phyloP scores from a whole-genome alignment of 2,113 vertebrate genomes.

The Pimephales promelas region DNA sequence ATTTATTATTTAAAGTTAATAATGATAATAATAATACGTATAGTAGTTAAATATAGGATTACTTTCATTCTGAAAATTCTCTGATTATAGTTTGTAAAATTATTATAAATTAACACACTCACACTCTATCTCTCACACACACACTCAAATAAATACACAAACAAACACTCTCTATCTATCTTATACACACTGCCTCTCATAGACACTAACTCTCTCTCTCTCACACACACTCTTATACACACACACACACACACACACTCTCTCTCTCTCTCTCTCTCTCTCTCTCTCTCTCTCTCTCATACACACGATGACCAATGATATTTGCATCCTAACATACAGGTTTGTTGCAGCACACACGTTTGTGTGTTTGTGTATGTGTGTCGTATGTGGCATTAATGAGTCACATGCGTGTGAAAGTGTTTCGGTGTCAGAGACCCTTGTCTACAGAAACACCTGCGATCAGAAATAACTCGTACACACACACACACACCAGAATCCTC shows the following conservation, averaged over 20 bases:
- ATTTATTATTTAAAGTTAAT: not conserved
- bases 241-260: not conserved
- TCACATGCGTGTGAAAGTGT: not conserved
- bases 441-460: too few relatives aligned
- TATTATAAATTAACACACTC: not conserved
- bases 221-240: not conserved
- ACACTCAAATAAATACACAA: too few relatives aligned
- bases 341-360: too few relatives aligned
- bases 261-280: not conserved
- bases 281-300: not conserved
- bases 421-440: not conserved
- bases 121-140: not conserved
- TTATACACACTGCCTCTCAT: too few relatives aligned
- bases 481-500: too few relatives aligned
- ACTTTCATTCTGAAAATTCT: too few relatives aligned
- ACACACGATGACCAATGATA: not conserved
- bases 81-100: too few relatives aligned
- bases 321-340: not conserved
- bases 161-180: too few relatives aligned
- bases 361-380: not conserved
- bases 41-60: too few relatives aligned
- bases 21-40: not conserved
- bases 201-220: not conserved
- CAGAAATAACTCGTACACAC: too few relatives aligned
- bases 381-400: conserved; percentile 1